A percentile compares a stretch with the other conserved stretches of the same genome.
These are phyloP conservation scores for Cerastis leucographa DNA, from an alignment of 2,888 invertebrate species.

Conservation along the genomic window DNA sequence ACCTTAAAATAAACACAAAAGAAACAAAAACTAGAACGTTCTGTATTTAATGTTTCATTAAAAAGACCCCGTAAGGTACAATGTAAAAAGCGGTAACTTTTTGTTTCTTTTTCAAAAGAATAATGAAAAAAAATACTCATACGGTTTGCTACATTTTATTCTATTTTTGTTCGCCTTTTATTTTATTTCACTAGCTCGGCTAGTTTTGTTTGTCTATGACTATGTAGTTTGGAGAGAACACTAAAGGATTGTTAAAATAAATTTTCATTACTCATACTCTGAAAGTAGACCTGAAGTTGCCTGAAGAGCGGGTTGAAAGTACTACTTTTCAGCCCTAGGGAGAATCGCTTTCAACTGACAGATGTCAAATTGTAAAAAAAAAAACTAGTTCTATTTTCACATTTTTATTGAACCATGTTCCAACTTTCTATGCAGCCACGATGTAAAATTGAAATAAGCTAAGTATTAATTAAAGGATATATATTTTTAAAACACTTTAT, in stretches of 20 bases:
- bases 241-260: background rate
- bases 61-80: conserved; percentile 8
- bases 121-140: conserved; percentile 23
- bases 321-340: no score
- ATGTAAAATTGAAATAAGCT: no score
- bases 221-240: background rate
- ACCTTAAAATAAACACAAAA: conserved; percentile 8
- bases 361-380: no score
- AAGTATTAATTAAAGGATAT: no score
- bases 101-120: conserved; percentile 29
- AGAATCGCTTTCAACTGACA: no score
- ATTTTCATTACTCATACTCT: no score
- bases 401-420: no score
- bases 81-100: conserved; percentile 37
- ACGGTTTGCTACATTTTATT: conserved; percentile 32
- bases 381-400: no score
- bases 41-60: conserved; percentile 43
- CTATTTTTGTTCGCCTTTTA: conserved; percentile 10
- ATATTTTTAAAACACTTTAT: no score
- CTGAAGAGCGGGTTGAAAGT: no score
- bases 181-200: conserved; percentile 19
- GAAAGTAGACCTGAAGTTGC: no score
- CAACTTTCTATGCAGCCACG: no score
- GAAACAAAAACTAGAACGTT: conserved; percentile 9
- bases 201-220: background rate